Conservation (phyloP, 2,797 vertebrate species). For the Lycodopsis pacificus region DNA sequence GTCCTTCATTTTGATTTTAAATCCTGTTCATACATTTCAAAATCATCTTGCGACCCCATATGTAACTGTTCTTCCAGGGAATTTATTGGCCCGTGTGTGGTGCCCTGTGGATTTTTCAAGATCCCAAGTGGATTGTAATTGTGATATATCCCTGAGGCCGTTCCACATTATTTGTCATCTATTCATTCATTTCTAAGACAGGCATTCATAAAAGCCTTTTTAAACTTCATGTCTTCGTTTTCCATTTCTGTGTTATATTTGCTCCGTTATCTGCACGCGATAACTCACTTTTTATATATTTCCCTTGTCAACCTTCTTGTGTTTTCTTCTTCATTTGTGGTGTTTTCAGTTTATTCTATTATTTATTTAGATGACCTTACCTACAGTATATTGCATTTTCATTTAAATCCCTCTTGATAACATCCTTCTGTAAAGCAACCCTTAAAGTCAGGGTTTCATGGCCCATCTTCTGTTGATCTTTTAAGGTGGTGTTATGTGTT, state of each 20-base stretch:
- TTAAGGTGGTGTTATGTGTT: conserved; percentile 17
- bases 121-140: background rate
- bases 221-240: conserved; percentile 18
- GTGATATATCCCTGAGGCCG: conserved; percentile 9
- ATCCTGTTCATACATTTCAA: background rate
- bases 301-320: conserved; percentile 10
- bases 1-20: background rate
- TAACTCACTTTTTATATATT: conserved; percentile 28
- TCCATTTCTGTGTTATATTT: background rate
- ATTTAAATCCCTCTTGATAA: conserved; percentile 18
- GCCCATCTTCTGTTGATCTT: conserved; percentile 9
- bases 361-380: conserved; percentile 25
- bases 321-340: conserved; percentile 4
- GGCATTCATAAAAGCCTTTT: background rate
- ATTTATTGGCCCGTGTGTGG: conserved; percentile 1
- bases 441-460: conserved; percentile 21
- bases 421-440: conserved; percentile 8
- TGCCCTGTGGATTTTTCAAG: background rate
- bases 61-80: background rate
- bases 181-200: background rate
- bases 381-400: conserved; percentile 9
- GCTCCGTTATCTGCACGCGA: conserved; percentile 24
- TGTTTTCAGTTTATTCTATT: conserved; percentile 21
- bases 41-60: background rate
- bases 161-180: background rate